Evolutionary conservation across 2,113 vertebrate species (phyloP).

Genomic region (Aegypius monachus): DNA sequence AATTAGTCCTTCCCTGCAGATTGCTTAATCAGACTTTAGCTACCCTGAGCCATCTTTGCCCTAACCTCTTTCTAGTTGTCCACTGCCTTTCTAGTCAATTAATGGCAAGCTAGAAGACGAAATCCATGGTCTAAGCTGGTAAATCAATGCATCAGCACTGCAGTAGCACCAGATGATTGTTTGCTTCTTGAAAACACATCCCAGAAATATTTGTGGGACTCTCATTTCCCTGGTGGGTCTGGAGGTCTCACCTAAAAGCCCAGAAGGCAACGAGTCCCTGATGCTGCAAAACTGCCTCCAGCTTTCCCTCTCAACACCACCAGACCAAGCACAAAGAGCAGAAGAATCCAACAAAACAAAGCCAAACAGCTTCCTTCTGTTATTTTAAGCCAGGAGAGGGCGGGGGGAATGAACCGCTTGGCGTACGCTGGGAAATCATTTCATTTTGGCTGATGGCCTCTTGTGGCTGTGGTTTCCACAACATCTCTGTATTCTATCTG

Average conservation of each 20-base stretch:
- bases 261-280: neutral
- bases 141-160: neutral
- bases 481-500: constrained; percentile 49
- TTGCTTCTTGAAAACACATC: neutral
- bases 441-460: constrained; percentile 49
- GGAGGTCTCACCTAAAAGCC: neutral
- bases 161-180: neutral
- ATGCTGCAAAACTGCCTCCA: neutral
- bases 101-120: neutral
- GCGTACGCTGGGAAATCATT: constrained; percentile 14
- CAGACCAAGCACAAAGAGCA: neutral
- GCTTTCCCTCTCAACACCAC: neutral
- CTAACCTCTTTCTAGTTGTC: neutral
- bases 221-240: neutral
- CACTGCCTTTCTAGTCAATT: neutral
- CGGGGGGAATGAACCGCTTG: neutral
- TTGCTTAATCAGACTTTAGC: neutral
- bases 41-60: neutral
- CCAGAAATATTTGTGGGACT: neutral
- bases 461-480: constrained; percentile 60
- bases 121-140: neutral
- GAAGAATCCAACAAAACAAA: constrained; percentile 47
- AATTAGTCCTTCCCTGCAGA: neutral
- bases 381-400: constrained; percentile 56
- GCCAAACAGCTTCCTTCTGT: constrained; percentile 7